Evolutionary conservation across 2,888 invertebrate species (phyloP).

Genomic region (Eupithecia vulgata): DNA sequence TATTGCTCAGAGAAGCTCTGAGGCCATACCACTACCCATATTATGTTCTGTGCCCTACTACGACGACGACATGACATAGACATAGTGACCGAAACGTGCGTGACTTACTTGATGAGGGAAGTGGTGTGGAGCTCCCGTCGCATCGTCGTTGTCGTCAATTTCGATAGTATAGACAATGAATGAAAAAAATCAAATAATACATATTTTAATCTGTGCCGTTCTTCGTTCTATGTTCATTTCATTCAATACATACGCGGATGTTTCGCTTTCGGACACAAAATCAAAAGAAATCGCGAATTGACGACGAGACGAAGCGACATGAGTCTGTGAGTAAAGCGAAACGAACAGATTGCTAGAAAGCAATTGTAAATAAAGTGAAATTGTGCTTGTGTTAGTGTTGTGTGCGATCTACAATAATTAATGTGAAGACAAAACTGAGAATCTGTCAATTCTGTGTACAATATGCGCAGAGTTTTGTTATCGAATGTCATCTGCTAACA

Average conservation of each 20-base stretch:
- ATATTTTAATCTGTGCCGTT: background rate
- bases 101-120: no score
- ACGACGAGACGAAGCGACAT: conserved; percentile 42
- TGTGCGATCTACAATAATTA: conserved; percentile 54
- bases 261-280: conserved; percentile 36
- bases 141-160: no score
- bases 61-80: no score
- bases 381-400: conserved; percentile 54
- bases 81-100: no score
- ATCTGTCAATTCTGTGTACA: conserved; percentile 71
- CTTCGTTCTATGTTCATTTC: conserved; percentile 10
- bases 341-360: conserved; percentile 51
- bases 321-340: conserved; percentile 37
- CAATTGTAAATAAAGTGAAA: conserved; percentile 51
- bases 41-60: background rate
- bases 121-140: no score
- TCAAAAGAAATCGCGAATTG: conserved; percentile 50
- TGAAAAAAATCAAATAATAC: background rate
- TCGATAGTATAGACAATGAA: conserved; percentile 1
- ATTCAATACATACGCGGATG: conserved; percentile 4
- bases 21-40: background rate
- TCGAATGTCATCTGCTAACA: conserved; percentile 80
- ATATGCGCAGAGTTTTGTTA: conserved; percentile 80
- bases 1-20: no score
- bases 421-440: conserved; percentile 59